Evolutionary conservation across 2,113 vertebrate genomes (phyloP), one percentile per base, ranked within the genome.

Genomic region (Capra hircus): DNA sequence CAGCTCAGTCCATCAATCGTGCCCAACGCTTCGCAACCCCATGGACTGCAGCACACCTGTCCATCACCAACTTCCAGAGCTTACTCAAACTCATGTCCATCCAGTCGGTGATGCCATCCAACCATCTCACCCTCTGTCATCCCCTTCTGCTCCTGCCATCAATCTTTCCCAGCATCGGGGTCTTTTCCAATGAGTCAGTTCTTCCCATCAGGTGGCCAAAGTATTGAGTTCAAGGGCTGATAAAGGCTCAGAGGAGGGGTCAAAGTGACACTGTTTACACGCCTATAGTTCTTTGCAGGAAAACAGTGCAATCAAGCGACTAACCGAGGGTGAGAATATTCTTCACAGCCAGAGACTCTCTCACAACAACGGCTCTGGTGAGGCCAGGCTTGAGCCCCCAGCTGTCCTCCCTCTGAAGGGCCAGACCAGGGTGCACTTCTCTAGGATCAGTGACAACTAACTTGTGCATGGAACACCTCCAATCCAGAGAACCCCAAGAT

Each of bases 21-120:
- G 67, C 40, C 67, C 0, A 2, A 6, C 67, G 23, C 67, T 40
- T 71, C 19, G 0, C 0, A 6, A 6, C 67, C n/a, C n/a, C 2
- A 40, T 23, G 67, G 67, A 23, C n/a, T 40, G 67, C 67, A 71
- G n/a, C 67, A 71, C n/a, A 17, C 10, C 67, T 71, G 67, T 71
- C 67, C 67, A 71, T 40, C 67, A 40, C n/a, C 67, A 71, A 6
- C 5, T 71, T 5, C 67, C 5, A 2, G 67, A 2, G 10, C n/a
- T 71, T 12, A 23, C 67, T 23, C 19, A 71, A 23, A 40, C 67
- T 10, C 67, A 40, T 40, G 4, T 71, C 67, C 67, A 71, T 71
- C 2, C 10, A 71, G n/a, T 23, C 1, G 10, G n/a, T 71, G 19
- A 40, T 40, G 10, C 19, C 67, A 71, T 40, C 67, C n/a, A 36